Conservation (phyloP, 2,888 invertebrate species). For the Drosophila longiperda region DNA sequence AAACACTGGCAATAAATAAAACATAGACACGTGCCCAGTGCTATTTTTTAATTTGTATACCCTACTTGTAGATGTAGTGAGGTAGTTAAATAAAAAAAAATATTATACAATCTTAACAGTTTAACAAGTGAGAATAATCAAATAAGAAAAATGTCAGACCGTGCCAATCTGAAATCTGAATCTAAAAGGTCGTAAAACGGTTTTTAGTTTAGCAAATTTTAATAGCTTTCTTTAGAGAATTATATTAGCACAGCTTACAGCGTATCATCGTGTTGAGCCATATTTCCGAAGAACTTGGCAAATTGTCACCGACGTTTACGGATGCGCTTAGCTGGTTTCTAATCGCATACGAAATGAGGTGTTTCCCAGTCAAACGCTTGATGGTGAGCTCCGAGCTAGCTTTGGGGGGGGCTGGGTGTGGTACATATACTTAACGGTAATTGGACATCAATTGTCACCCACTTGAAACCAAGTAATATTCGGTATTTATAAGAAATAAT, state of each 20-base stretch:
- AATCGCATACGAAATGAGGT: slow-evolving; percentile 51
- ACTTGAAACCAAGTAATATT: slow-evolving; percentile 12
- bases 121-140: no score
- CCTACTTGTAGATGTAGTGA: background rate
- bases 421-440: slow-evolving; percentile 45
- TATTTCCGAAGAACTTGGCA: background rate
- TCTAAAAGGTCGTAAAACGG: background rate
- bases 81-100: background rate
- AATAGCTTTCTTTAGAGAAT: background rate
- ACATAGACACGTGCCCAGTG: slow-evolving; percentile 36
- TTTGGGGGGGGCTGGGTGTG: slow-evolving; percentile 35
- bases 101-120: no score
- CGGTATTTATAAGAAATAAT: slow-evolving; percentile 29
- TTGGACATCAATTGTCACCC: slow-evolving; percentile 53
- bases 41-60: slow-evolving; percentile 21
- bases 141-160: no score
- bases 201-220: background rate
- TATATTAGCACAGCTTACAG: background rate
- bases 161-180: no score
- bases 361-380: slow-evolving; percentile 10
- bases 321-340: slow-evolving; percentile 72
- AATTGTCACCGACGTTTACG: slow-evolving; percentile 66
- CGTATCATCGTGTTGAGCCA: slow-evolving; percentile 1
- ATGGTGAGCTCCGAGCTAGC: slow-evolving; percentile 9
- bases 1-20: slow-evolving; percentile 24